A percentile compares a stretch with the other conserved stretches of the same genome.
phyloP scores from a whole-genome alignment of 2,888 invertebrate species.

The Meganola albula region DNA sequence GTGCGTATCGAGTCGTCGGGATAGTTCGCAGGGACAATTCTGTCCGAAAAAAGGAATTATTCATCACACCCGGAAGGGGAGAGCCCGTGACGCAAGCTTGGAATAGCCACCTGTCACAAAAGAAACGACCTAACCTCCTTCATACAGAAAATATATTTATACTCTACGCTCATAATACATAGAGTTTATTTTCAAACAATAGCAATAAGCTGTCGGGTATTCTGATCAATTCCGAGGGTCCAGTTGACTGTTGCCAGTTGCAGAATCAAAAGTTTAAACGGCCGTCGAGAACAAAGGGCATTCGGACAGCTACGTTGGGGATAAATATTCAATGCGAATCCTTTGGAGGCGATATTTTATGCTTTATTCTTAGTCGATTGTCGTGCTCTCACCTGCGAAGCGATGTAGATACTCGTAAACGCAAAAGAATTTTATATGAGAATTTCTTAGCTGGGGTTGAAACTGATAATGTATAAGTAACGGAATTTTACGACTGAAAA shows the following conservation, averaged over 20 bases:
- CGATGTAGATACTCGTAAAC: slow-evolving; percentile 42
- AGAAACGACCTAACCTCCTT: slow-evolving; percentile 38
- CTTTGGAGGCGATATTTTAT: slow-evolving; percentile 75
- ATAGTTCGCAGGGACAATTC: slow-evolving; percentile 74
- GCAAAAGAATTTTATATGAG: slow-evolving; percentile 40
- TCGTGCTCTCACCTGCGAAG: slow-evolving; percentile 65
- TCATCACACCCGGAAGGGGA: slow-evolving; percentile 79
- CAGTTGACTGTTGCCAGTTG: slow-evolving; percentile 75
- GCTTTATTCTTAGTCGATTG: slow-evolving; percentile 61
- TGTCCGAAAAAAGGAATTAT: slow-evolving; percentile 75
- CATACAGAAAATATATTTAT: slow-evolving; percentile 11
- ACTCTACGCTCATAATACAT: slow-evolving; percentile 16
- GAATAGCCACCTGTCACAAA: slow-evolving; percentile 60
- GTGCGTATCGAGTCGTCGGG: slow-evolving; percentile 71
- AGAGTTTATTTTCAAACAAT: slow-evolving; percentile 31
- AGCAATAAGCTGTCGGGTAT: slow-evolving; percentile 27
- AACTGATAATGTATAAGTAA: slow-evolving; percentile 31
- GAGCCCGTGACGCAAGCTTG: slow-evolving; percentile 74
- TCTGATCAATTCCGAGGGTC: slow-evolving; percentile 63
- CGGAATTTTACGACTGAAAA: slow-evolving; percentile 29
- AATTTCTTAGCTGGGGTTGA: slow-evolving; percentile 29
- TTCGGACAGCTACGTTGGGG: slow-evolving; percentile 64
- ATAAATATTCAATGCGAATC: slow-evolving; percentile 78
- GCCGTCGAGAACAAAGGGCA: slow-evolving; percentile 71
- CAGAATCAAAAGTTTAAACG: slow-evolving; percentile 79